Evolutionary conservation across 2,797 vertebrate genomes (phyloP), one percentile per base, ranked within the genome.

Genomic region (Astyanax mexicanus): DNA sequence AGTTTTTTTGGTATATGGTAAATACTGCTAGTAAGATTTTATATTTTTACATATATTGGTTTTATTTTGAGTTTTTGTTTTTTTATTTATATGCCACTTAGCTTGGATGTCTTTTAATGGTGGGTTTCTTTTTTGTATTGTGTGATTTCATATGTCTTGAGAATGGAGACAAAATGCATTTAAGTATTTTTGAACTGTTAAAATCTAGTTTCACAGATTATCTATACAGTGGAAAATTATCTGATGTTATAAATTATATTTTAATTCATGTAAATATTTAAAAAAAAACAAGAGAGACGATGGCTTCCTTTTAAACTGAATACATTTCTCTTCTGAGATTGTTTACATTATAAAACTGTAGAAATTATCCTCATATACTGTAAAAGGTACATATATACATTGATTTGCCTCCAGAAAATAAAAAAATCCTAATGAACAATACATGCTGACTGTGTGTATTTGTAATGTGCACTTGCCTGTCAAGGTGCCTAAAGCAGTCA

Each of bases 271-370:
- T 98, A 98, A 96, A 98, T 98, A 98, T 93, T 97, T 96, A 94
- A 93, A 95, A 55, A 95, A 92, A n/a, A n/a, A n/a, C n/a, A n/a
- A n/a, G 29, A 90, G 90, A 90, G 95, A 94, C 86, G 84, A 88
- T 94, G 95, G 95, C 95, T 98, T 98, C 95, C 90, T 98, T 98
- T 97, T 96, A 91, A 93, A 96, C 95, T 95, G 91, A 94, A 92
- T 92, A 94, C 91, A 91, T 94, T 93, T 94, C 96, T 77, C 93
- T 83, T 95, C 95, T 94, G 96, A 95, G 95, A 95, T 96, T 98
- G 98, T 99, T 98, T 98, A 98, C 98, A 99, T 99, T 96, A 95
- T 96, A 95, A 94, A 96, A 98, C 96, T 98, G 95, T 98, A 98
- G 96, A 98, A 94, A 96, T 76, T 95, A 96, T 97, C 95, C 96